Evolutionary conservation across 2,797 vertebrate genomes (phyloP).

Genomic region (Pseudomugil gertrudae): DNA sequence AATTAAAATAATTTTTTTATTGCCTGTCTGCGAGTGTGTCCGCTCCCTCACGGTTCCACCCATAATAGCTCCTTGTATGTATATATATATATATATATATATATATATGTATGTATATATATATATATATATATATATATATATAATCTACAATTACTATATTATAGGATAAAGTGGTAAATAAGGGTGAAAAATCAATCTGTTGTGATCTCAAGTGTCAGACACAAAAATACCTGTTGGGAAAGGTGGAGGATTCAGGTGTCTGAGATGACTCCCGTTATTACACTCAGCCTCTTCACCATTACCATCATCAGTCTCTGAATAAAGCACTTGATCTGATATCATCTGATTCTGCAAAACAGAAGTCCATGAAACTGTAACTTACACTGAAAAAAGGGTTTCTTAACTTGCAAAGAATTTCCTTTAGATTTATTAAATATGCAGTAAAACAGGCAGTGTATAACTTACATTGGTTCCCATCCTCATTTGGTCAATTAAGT

Average conservation of each 20-base stretch:
- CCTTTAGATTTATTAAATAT: background rate
- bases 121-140: too few species aligned
- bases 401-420: background rate
- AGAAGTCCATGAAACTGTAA: background rate
- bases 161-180: too few species aligned
- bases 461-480: conserved; percentile 68
- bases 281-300: conserved; percentile 31
- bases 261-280: conserved; percentile 48
- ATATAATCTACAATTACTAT: too few species aligned
- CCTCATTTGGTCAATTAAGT: conserved; percentile 77
- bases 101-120: too few species aligned
- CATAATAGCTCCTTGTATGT: too few species aligned
- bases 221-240: conserved; percentile 59
- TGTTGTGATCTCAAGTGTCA: conserved; percentile 61
- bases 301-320: conserved; percentile 27
- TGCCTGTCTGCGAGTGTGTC: too few species aligned
- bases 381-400: background rate
- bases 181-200: conserved; percentile 20
- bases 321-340: conserved; percentile 44
- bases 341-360: conserved; percentile 51
- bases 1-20: too few species aligned
- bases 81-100: too few species aligned
- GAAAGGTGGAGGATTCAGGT: conserved; percentile 26
- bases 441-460: background rate
- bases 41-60: too few species aligned